phyloP scores from a whole-genome alignment of 1,140 invertebrate genomes.

The Apis laboriosa region DNA sequence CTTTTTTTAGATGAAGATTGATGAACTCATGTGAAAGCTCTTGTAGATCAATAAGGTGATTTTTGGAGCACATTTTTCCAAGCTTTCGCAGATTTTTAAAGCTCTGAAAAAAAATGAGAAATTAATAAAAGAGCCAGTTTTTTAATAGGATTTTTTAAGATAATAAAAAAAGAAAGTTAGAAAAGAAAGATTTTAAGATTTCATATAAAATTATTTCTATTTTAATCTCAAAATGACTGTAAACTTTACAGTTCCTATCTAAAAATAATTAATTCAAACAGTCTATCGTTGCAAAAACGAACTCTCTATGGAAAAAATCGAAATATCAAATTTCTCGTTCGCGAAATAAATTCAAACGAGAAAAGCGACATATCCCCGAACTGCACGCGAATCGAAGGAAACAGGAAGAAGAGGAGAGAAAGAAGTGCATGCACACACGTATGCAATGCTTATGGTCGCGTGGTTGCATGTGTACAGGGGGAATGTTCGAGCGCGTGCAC shows the following conservation, averaged over 20 bases:
- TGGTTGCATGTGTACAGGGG: slow-evolving; percentile 19
- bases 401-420: slow-evolving; percentile 38
- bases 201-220: too few species aligned
- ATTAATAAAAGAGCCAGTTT: too few species aligned
- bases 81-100: not conserved
- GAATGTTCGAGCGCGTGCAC: slow-evolving; percentile 34
- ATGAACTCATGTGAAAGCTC: too few species aligned
- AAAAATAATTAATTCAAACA: not conserved
- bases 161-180: too few species aligned
- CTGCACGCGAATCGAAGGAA: slow-evolving; percentile 20
- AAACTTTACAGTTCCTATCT: too few species aligned
- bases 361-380: not conserved
- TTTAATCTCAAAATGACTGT: too few species aligned
- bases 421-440: slow-evolving; percentile 22
- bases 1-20: too few species aligned
- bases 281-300: not conserved
- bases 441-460: slow-evolving; percentile 4
- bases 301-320: not conserved
- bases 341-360: not conserved
- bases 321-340: not conserved
- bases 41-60: not conserved
- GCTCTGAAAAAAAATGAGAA: not conserved
- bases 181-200: too few species aligned
- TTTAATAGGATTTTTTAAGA: too few species aligned
- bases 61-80: not conserved